Percentiles rank a stretch among this genome's conserved stretches.
phyloP scores from a whole-genome alignment of 2,113 vertebrate species.

The Leptodactylus fuscus region DNA sequence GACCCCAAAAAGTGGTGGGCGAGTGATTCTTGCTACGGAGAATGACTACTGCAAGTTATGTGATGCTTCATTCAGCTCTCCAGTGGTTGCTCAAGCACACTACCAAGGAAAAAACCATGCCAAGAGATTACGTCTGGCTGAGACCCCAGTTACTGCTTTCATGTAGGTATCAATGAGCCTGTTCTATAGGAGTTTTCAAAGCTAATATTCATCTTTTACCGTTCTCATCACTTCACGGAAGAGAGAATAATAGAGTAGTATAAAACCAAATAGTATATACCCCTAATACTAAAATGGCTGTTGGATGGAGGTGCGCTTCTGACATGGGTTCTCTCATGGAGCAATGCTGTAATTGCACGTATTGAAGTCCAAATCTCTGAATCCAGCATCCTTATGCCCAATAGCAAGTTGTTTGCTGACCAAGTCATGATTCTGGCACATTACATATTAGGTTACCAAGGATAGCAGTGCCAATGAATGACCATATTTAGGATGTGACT shows the following conservation, averaged over 20 bases:
- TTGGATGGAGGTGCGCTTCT: too few relatives aligned
- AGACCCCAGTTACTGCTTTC: constrained; percentile 86
- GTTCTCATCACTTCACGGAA: neutral
- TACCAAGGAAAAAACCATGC: constrained; percentile 98
- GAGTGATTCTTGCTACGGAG: constrained; percentile 97
- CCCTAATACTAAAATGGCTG: too few relatives aligned
- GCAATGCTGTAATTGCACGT: too few relatives aligned
- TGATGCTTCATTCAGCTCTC: constrained; percentile 96
- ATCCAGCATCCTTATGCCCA: too few relatives aligned
- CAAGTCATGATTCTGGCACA: too few relatives aligned
- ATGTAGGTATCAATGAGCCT: constrained; percentile 79
- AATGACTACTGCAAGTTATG: constrained; percentile 98
- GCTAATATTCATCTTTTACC: neutral
- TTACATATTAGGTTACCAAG: too few relatives aligned
- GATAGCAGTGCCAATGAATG: too few relatives aligned
- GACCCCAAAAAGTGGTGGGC: constrained; percentile 83
- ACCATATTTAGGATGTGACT: too few relatives aligned
- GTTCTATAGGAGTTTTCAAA: neutral
- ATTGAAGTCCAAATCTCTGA: too few relatives aligned
- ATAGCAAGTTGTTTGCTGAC: too few relatives aligned
- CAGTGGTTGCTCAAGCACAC: constrained; percentile 94
- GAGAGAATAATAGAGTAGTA: too few relatives aligned
- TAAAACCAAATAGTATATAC: neutral
- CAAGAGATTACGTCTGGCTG: constrained; percentile 90
- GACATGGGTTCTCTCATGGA: too few relatives aligned